phyloP scores from a whole-genome alignment of 2,113 vertebrate species.

The Scytalopus superciliaris region DNA sequence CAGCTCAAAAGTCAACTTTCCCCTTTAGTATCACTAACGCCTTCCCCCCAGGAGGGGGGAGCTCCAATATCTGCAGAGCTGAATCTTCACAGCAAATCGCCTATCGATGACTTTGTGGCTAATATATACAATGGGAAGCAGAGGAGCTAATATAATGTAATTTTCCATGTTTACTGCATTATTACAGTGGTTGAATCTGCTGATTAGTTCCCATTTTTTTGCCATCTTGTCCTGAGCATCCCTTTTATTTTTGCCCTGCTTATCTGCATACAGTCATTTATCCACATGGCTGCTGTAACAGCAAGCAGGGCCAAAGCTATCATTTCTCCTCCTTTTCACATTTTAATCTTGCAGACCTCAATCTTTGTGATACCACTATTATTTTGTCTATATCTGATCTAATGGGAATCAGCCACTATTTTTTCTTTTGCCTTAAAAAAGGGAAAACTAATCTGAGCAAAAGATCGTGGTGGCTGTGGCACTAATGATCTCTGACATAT shows the following conservation, averaged over 20 bases:
- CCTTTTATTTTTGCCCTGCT: constrained; percentile 27
- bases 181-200: constrained; percentile 28
- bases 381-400: constrained; percentile 35
- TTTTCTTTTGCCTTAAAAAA: background rate
- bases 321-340: constrained; percentile 49
- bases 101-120: constrained; percentile 3
- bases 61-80: background rate
- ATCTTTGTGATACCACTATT: background rate
- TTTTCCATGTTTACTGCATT: constrained; percentile 47
- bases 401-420: background rate
- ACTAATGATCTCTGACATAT: constrained; percentile 51
- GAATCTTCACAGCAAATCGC: background rate
- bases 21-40: background rate
- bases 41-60: background rate
- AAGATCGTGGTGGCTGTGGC: constrained; percentile 21
- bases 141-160: constrained; percentile 31
- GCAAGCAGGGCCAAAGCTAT: constrained; percentile 26
- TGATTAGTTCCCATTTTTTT: constrained; percentile 33
- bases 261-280: constrained; percentile 49
- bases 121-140: background rate
- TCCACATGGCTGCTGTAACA: background rate
- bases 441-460: background rate
- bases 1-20: background rate
- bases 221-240: background rate
- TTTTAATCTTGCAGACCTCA: constrained; percentile 53